Evolutionary conservation across 1,140 invertebrate genomes (phyloP), one percentile per base, ranked within the genome.

Genomic region (Tribolium castaneum): DNA sequence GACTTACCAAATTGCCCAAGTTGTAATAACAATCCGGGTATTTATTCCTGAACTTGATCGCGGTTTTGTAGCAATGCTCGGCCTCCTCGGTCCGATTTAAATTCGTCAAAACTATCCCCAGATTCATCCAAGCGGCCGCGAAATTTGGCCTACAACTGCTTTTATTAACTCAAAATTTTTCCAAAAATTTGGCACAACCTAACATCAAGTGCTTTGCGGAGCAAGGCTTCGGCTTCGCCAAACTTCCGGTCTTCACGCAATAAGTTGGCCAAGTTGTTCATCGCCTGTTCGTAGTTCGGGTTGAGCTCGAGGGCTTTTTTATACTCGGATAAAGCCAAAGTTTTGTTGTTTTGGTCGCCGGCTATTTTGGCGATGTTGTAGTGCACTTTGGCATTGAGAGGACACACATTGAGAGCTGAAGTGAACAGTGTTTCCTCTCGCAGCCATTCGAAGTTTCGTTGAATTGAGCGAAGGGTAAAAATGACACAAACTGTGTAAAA

Each of bases 111-210:
- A 98, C 93, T 82, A 98, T 98, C 9, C 97, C 97, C 14, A 99
- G 88, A 88, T 99, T 99, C 97, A 99, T 99, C 97, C 97, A 99
- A 1, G 97, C 97, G 10, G 96, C 94, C 4, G 97, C 93, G 91
- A 99, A 99, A 83, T 95, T 93, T 66, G 92, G 88, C 81, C 95
- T 96, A 84, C 50, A 50, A 70, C 50, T 62, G 3, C 13, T n/a
- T n/a, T n/a, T 6, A 13, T 34, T 14, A 49, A 12, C 19, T 13
- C 12, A 66, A 59, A n/a, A n/a, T 75, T 75, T 30, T 45, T 10
- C n/a, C 2, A 13, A 14, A 75, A 49, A 51, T 50, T 45, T 35
- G 2, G n/a, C 74, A 82, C 85, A 90, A 95, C 93, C 94, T 93
- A 12, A 95, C 87, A 73, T 88, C 82, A 6, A 98, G 87, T 56